Base-by-base conservation (phyloP, 2,888 invertebrate genomes). In the Oscheius sp. region DNA sequence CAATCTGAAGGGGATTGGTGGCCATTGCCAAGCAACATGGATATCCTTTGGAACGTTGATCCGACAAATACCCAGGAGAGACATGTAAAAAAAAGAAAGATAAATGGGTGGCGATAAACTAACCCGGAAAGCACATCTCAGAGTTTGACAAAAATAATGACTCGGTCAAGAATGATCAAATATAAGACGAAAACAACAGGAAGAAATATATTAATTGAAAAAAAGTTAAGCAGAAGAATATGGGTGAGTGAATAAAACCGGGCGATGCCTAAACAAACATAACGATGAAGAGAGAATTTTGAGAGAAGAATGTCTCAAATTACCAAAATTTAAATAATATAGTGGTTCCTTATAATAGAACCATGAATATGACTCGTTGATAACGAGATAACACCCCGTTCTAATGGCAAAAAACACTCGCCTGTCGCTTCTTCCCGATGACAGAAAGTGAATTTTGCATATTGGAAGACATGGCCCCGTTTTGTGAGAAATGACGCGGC, bases 201-300 rank as follows among this genome's bases (percentile, higher is more conserved):
- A n/a, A n/a, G n/a, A n/a, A n/a, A n/a, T n/a, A n/a, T n/a, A n/a
- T n/a, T n/a, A n/a, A n/a, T n/a, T n/a, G n/a, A 41, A 17, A 6
- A 41, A 41, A 41, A 41, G 41, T 41, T n/a, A 41, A 41, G 20
- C 20, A 17, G 41, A 20, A 41, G 41, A 20, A 20, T n/a, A n/a
- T n/a, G 56, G 17, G 17, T 44, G 44, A 30, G 44, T 59, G 59
- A 59, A 59, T 59, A 44, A 44, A 59, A 59, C 54, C 59, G 59
- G 59, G 59, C 59, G 59, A 44, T 45, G 59, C 59, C 30, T 38
- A 59, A 59, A 44, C 59, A 59, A 44, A 59, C 59, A 59, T n/a
- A 44, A 44, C 41, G 41, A 44, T 45, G 44, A 59, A 59, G 59
- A 28, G 41, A 30, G 44, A 44, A 28, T 59, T 41, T 44, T 44